Percentiles rank a stretch among this genome's conserved stretches.
These are phyloP conservation scores for Puma concolor DNA, from an alignment of 2,113 vertebrate species.

Conservation along the genomic window DNA sequence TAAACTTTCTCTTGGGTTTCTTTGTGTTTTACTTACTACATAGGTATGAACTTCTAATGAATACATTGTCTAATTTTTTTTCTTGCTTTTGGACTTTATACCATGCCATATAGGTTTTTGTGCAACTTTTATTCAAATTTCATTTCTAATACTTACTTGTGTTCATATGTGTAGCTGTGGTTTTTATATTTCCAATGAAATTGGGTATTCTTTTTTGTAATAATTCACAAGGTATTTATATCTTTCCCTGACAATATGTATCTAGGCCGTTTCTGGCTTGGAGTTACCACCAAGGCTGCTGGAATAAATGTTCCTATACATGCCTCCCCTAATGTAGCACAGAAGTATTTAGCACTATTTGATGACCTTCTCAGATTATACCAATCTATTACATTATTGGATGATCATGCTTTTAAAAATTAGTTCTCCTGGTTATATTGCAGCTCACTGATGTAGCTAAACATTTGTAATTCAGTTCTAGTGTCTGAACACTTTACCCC, in stretches of 20 bases:
- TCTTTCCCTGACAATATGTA: background rate
- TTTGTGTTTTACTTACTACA: background rate
- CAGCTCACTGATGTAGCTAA: background rate
- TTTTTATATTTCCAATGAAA: background rate
- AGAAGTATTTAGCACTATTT: background rate
- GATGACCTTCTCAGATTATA: background rate
- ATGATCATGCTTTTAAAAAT: background rate
- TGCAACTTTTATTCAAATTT: background rate
- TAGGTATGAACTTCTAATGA: background rate
- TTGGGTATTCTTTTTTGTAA: background rate
- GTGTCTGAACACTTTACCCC: background rate
- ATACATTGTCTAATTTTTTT: background rate
- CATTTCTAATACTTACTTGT: background rate
- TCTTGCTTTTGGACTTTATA: background rate
- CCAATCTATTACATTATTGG: background rate
- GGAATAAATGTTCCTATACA: background rate
- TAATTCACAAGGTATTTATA: background rate
- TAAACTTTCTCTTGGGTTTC: background rate
- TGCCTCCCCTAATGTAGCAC: background rate
- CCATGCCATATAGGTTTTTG: background rate
- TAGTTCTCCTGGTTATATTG: background rate
- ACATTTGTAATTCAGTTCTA: background rate
- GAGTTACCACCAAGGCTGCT: background rate
- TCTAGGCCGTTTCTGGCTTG: background rate
- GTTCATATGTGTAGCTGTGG: background rate